Conservation (phyloP, 2,113 vertebrate species). For the Sylvia atricapilla region DNA sequence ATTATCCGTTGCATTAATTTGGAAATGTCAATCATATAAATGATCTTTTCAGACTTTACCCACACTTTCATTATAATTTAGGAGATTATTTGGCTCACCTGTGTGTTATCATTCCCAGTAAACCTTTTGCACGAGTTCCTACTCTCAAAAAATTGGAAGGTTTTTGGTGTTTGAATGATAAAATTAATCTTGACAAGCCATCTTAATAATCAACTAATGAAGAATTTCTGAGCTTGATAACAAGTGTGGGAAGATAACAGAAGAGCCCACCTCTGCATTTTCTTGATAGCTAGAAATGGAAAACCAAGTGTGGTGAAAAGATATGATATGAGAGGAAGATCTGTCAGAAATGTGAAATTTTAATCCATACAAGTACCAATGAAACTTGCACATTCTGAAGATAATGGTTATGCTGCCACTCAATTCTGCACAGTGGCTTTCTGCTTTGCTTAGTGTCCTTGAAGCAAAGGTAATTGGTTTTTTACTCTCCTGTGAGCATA, state of each 20-base stretch:
- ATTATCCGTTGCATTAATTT: neutral
- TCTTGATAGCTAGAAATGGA: slow-evolving; percentile 20
- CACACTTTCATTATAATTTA: neutral
- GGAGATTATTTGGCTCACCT: neutral
- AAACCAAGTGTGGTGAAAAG: slow-evolving; percentile 8
- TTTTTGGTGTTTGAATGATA: neutral
- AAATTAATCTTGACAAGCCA: slow-evolving; percentile 26
- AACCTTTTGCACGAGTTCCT: neutral
- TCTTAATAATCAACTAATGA: slow-evolving; percentile 42
- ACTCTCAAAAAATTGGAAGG: neutral
- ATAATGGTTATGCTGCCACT: slow-evolving; percentile 31
- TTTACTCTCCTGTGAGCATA: slow-evolving; percentile 38
- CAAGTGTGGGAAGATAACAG: slow-evolving; percentile 26
- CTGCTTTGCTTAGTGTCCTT: slow-evolving; percentile 54
- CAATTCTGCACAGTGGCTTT: slow-evolving; percentile 24
- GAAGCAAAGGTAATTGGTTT: slow-evolving; percentile 63
- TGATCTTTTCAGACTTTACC: neutral
- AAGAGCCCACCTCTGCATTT: slow-evolving; percentile 22
- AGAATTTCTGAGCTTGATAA: slow-evolving; percentile 44
- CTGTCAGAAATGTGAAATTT: slow-evolving; percentile 37
- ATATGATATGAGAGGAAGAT: slow-evolving; percentile 2
- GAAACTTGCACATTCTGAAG: slow-evolving; percentile 14
- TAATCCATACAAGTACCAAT: neutral
- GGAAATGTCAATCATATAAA: neutral
- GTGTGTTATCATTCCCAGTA: neutral